These are phyloP conservation scores for Thereva nobilitata DNA, from an alignment of 2,888 invertebrate species.

Conservation along the genomic window DNA sequence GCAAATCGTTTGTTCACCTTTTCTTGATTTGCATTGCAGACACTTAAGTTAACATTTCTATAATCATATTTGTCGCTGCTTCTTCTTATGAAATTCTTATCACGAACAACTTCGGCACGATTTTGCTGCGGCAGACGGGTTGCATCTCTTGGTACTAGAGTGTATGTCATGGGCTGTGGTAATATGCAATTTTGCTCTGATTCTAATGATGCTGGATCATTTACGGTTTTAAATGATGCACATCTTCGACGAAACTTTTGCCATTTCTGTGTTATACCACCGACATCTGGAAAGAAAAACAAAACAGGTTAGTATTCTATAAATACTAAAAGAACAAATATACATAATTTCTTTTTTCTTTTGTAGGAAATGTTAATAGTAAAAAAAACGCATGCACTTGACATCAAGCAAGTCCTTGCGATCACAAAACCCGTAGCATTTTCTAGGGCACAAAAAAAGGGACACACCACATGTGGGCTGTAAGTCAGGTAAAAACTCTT, in stretches of 20 bases:
- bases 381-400: too few relatives aligned
- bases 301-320: neutral
- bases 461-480: too few relatives aligned
- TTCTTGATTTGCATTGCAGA: slow-evolving; percentile 15
- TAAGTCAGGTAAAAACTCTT: too few relatives aligned
- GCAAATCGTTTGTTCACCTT: slow-evolving; percentile 38
- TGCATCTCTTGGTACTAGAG: slow-evolving; percentile 28
- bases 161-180: slow-evolving; percentile 37
- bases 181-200: slow-evolving; percentile 41
- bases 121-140: neutral
- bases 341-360: too few relatives aligned
- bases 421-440: too few relatives aligned
- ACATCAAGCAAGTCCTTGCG: too few relatives aligned
- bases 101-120: neutral
- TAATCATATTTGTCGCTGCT: slow-evolving; percentile 36
- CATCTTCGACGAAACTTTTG: slow-evolving; percentile 72
- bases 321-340: neutral
- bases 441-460: too few relatives aligned
- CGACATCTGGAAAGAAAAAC: slow-evolving; percentile 36
- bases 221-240: slow-evolving; percentile 61
- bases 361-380: too few relatives aligned
- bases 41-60: slow-evolving; percentile 32
- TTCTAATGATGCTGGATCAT: slow-evolving; percentile 61
- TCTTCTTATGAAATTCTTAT: slow-evolving; percentile 11
- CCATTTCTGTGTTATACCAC: slow-evolving; percentile 71